Evolutionary conservation across 2,797 vertebrate genomes (phyloP).

Genomic region (Meriones psammophilus): DNA sequence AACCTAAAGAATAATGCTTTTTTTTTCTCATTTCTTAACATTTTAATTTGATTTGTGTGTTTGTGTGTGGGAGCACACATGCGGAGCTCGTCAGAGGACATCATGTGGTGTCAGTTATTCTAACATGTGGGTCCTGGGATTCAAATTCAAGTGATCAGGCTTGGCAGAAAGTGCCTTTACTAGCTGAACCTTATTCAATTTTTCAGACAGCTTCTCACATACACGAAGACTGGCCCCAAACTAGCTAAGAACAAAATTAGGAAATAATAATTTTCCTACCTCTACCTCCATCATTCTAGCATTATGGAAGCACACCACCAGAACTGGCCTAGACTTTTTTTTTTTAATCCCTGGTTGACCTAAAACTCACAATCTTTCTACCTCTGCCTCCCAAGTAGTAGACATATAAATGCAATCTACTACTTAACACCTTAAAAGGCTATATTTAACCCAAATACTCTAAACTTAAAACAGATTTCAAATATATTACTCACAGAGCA

Average conservation of each 20-base stretch:
- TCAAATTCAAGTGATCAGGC: neutral
- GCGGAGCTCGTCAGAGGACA: neutral
- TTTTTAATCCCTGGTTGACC: neutral
- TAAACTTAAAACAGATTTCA: slow-evolving; percentile 67
- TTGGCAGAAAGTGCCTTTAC: neutral
- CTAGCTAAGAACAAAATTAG: neutral
- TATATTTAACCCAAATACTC: slow-evolving; percentile 68
- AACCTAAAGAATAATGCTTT: neutral
- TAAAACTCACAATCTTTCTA: neutral
- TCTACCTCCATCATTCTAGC: neutral
- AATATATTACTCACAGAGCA: neutral
- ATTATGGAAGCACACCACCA: neutral
- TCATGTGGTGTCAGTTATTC: neutral
- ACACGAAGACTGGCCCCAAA: neutral
- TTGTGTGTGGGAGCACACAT: neutral
- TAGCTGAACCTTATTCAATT: neutral
- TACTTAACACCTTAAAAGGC: slow-evolving; percentile 61
- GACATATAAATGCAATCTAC: neutral
- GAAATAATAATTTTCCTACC: neutral
- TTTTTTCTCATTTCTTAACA: neutral
- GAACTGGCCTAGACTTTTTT: too few species aligned
- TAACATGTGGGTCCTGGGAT: neutral
- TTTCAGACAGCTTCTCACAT: neutral
- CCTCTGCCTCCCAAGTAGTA: neutral
- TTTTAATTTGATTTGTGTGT: neutral